Base-by-base conservation (phyloP, 2,797 vertebrate species). In the Dicrostonyx torquatus region DNA sequence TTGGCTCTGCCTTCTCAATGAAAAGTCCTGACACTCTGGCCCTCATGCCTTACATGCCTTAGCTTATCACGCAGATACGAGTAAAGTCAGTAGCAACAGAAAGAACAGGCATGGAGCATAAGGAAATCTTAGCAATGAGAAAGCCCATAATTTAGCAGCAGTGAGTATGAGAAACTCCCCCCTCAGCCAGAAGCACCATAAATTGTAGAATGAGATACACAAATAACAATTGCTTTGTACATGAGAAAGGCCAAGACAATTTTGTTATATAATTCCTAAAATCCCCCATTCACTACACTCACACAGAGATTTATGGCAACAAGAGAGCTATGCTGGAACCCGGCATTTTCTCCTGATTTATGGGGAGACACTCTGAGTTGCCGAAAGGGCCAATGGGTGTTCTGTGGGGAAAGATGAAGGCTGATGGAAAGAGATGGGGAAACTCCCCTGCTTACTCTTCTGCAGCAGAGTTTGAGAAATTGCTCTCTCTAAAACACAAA, bases 311-410 rank as follows among this genome's bases (percentile, higher is more conserved):
- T 96, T 91, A 76, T 0, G 85, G 82, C 88, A 89, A 18, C 87
- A 85, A 79, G 55, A 95, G 13, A 18, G n/a, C n/a, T 93, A 80
- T 0, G 0, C 37, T 43, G 78, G 89, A 91, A 90, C 80, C 84
- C 3, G 1, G 90, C 1, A 4, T 95, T 95, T 96, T 92, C 96
- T 79, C 89, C 70, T 97, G 97, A 97, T 97, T 96, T 96, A 97
- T 26, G 97, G 83, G 93, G 93, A 97, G 97, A 97, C 73, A 72
- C 34, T 12, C 50, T 88, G 91, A 93, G 86, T 89, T 82, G 80
- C 73, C 97, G 80, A 94, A 97, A 93, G 66, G 95, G 95, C 87
- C 73, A 92, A 93, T 34, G 77, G 96, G 94, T 87, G 76, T 86
- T 94, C 91, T 93, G 40, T 1, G 2, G 1, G 0, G 40, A 48